Conservation (phyloP, 2,888 invertebrate genomes). For the Ditula angustiorana region DNA sequence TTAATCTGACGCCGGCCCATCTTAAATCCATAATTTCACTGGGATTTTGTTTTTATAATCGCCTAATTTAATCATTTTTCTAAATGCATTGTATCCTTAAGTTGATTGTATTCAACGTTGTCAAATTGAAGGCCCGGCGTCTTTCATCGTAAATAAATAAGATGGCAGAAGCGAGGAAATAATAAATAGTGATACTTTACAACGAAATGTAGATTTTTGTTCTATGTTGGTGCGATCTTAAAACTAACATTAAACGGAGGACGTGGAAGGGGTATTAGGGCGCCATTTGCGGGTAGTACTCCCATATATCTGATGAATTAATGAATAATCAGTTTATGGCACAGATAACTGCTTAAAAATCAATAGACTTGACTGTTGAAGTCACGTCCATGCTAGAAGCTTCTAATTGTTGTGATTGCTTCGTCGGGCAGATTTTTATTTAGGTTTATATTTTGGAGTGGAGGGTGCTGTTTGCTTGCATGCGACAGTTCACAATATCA, state of each 20-base stretch:
- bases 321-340: constrained; percentile 56
- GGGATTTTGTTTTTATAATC: constrained; percentile 23
- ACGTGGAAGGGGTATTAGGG: constrained; percentile 10
- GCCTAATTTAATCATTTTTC: constrained; percentile 1
- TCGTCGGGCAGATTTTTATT: background rate
- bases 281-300: constrained; percentile 5
- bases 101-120: constrained; percentile 42
- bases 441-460: too few relatives aligned
- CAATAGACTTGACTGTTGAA: constrained; percentile 4
- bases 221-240: constrained; percentile 33
- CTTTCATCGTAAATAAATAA: constrained; percentile 32
- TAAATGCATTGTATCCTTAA: constrained; percentile 36
- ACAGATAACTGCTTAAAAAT: constrained; percentile 54
- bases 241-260: constrained; percentile 15
- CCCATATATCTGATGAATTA: constrained; percentile 15
- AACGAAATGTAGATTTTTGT: constrained; percentile 26
- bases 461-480: constrained; percentile 32
- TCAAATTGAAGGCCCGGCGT: constrained; percentile 26
- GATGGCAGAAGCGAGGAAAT: constrained; percentile 38
- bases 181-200: constrained; percentile 19
- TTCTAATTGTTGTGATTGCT: constrained; percentile 9
- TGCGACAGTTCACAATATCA: constrained; percentile 46
- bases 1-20: constrained; percentile 51
- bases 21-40: constrained; percentile 20
- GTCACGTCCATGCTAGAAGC: constrained; percentile 26